Percentiles rank a stretch among this genome's conserved stretches.
Evolutionary conservation across 2,797 vertebrate species (phyloP).

Genomic region (Varecia variegata): DNA sequence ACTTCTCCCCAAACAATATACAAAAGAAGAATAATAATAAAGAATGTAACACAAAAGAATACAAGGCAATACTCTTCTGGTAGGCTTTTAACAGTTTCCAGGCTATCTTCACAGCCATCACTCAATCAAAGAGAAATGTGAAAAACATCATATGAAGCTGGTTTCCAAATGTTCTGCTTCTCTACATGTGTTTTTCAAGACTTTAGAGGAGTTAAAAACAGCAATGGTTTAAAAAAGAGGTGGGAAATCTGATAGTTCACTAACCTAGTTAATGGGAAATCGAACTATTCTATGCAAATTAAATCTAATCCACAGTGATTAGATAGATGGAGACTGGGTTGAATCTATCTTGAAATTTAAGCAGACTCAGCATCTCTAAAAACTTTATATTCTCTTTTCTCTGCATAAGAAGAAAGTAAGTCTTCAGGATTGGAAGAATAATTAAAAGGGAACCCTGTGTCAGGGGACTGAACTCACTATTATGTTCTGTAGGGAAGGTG

Average conservation of each 20-base stretch:
- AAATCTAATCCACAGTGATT: slow-evolving; percentile 16
- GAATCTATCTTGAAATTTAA: not conserved
- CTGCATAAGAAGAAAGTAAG: not conserved
- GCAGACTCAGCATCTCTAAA: not conserved
- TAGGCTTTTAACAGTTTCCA: not conserved
- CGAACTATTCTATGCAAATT: slow-evolving; percentile 32
- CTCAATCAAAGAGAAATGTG: not conserved
- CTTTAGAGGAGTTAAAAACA: not conserved
- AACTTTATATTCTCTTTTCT: not conserved
- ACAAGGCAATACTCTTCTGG: not conserved
- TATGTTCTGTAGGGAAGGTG: not conserved
- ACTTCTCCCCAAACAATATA: not conserved
- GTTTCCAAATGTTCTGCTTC: slow-evolving; percentile 3
- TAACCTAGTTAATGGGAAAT: not conserved
- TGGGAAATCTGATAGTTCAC: not conserved
- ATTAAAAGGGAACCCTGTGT: not conserved
- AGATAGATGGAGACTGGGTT: not conserved
- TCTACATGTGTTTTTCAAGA: slow-evolving; percentile 14
- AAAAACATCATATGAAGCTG: not conserved
- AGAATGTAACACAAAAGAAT: not conserved
- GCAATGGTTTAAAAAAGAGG: not conserved
- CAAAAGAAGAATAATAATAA: not conserved
- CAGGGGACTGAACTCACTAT: not conserved
- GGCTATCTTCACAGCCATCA: not conserved
- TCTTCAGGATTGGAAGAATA: not conserved